Evolutionary conservation across 2,888 invertebrate genomes (phyloP).

Genomic region (Athrips mouffetella): DNA sequence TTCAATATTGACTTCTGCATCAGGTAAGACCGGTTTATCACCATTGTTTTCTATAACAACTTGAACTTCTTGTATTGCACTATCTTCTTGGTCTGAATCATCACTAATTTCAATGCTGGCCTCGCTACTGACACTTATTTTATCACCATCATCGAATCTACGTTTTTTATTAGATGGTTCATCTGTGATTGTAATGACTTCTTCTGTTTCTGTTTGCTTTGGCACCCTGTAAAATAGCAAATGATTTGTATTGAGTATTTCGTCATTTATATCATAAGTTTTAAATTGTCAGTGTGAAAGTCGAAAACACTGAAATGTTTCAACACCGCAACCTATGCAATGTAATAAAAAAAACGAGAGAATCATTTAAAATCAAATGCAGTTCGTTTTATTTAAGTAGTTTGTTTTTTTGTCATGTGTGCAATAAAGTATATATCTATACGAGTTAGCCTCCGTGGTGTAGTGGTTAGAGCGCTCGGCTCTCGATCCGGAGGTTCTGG

Average conservation of each 20-base stretch:
- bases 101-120: slow-evolving; percentile 54
- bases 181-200: slow-evolving; percentile 43
- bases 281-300: too few relatives aligned
- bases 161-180: slow-evolving; percentile 52
- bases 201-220: slow-evolving; percentile 29
- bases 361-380: too few relatives aligned
- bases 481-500: too few relatives aligned
- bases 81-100: slow-evolving; percentile 38
- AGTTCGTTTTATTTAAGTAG: too few relatives aligned
- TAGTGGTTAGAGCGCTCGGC: too few relatives aligned
- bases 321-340: too few relatives aligned
- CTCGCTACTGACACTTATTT: slow-evolving; percentile 59
- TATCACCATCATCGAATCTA: slow-evolving; percentile 43
- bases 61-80: slow-evolving; percentile 20
- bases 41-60: slow-evolving; percentile 14
- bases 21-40: slow-evolving; percentile 24
- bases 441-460: too few relatives aligned
- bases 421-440: too few relatives aligned
- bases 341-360: too few relatives aligned
- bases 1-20: slow-evolving; percentile 16
- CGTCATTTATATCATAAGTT: too few relatives aligned
- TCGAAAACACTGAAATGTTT: too few relatives aligned
- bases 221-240: slow-evolving; percentile 38
- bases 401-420: too few relatives aligned
- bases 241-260: neutral